A percentile compares a stretch with the other conserved stretches of the same genome.
Conservation (phyloP, 2,113 vertebrate species). For the Alectura lathami region DNA sequence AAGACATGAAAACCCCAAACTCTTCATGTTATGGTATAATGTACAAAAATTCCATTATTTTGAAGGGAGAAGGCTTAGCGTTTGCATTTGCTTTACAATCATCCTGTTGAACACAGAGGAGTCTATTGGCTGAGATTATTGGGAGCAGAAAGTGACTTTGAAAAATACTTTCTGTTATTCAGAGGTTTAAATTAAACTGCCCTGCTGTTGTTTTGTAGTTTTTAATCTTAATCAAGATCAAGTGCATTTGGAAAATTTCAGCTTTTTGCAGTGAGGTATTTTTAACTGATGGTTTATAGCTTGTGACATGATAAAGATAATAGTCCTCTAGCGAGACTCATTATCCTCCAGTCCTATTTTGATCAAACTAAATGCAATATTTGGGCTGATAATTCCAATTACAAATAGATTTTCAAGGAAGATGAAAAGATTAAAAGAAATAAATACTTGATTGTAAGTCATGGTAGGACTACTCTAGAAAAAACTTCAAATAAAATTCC, state of each 20-base stretch:
- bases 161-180: neutral
- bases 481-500: neutral
- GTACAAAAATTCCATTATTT: neutral
- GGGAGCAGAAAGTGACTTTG: neutral
- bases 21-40: neutral
- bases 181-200: neutral
- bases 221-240: neutral
- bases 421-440: neutral
- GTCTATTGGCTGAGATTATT: neutral
- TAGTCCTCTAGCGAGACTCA: neutral
- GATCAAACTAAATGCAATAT: neutral
- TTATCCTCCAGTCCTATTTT: neutral
- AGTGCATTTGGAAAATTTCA: neutral
- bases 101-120: neutral
- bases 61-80: neutral
- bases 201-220: neutral
- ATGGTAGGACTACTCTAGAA: neutral
- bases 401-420: neutral
- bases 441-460: neutral
- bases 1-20: neutral
- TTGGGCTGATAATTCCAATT: neutral
- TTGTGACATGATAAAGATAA: neutral
- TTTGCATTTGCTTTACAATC: neutral
- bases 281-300: neutral
- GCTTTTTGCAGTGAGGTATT: neutral